Conservation (phyloP, 2,888 invertebrate genomes). For the Hedya salicella region DNA sequence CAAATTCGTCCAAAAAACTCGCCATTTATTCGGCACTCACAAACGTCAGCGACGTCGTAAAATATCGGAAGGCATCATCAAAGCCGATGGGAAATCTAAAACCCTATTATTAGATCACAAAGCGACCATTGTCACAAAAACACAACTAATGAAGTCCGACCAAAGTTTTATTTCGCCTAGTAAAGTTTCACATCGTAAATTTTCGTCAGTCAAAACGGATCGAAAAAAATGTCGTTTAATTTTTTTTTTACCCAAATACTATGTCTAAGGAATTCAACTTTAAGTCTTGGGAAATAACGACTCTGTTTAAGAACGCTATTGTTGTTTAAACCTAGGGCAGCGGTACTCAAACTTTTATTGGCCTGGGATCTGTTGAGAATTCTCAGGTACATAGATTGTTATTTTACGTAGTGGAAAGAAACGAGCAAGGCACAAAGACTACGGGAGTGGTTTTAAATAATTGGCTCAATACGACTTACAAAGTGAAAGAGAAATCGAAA, state of each 20-base stretch:
- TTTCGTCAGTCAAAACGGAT: conserved; percentile 81
- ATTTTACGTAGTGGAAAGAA: too few relatives aligned
- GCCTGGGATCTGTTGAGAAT: too few relatives aligned
- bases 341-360: too few relatives aligned
- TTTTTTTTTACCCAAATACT: conserved; percentile 51
- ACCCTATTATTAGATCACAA: conserved; percentile 69
- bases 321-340: conserved; percentile 48
- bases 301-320: conserved; percentile 10
- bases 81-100: conserved; percentile 55
- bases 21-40: conserved; percentile 39
- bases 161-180: conserved; percentile 75
- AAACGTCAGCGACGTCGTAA: conserved; percentile 45
- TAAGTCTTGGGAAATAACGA: conserved; percentile 41
- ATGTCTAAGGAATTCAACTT: conserved; percentile 42
- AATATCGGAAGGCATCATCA: conserved; percentile 73
- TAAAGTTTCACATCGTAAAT: conserved; percentile 82
- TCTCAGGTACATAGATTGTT: too few relatives aligned
- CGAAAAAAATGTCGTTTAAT: conserved; percentile 66
- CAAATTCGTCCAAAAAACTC: conserved; percentile 17
- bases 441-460: too few relatives aligned
- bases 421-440: too few relatives aligned
- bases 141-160: conserved; percentile 77
- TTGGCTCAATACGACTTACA: too few relatives aligned
- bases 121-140: conserved; percentile 66
- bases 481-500: too few relatives aligned